Conservation (phyloP, 2,888 invertebrate species). For the Reticulitermes lucifugus region DNA sequence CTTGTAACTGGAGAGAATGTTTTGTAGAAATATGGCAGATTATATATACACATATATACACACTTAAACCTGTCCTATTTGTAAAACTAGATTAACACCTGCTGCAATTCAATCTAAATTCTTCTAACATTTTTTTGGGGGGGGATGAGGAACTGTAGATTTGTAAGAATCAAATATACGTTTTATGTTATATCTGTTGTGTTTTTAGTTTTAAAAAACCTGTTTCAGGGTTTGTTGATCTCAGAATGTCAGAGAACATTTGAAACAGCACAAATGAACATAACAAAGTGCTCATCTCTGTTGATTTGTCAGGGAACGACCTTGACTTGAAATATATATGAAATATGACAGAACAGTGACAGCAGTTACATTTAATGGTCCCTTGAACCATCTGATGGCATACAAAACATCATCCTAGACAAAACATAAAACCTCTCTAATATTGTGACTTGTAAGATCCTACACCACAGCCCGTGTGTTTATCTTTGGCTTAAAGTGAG, state of each 20-base stretch:
- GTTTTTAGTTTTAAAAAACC: constrained; percentile 40
- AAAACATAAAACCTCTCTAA: background rate
- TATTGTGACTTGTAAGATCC: background rate
- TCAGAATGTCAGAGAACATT: constrained; percentile 52
- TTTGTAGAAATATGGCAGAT: constrained; percentile 13
- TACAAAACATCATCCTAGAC: background rate
- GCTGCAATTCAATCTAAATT: constrained; percentile 26
- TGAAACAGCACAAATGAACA: constrained; percentile 41
- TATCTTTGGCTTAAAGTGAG: background rate
- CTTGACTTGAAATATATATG: background rate
- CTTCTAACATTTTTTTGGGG: background rate
- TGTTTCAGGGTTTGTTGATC: constrained; percentile 53
- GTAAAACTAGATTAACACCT: constrained; percentile 7
- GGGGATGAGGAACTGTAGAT: background rate
- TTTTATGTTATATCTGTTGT: constrained; percentile 45
- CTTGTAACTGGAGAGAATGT: background rate
- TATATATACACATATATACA: background rate
- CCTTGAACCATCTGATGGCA: background rate
- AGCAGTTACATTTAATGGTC: background rate
- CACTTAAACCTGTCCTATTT: background rate
- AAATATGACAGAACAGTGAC: background rate
- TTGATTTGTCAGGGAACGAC: background rate
- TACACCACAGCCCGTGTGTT: background rate
- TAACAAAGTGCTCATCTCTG: background rate
- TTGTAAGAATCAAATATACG: constrained; percentile 32